Conservation (phyloP, 2,797 vertebrate genomes). For the Echiichthys vipera region DNA sequence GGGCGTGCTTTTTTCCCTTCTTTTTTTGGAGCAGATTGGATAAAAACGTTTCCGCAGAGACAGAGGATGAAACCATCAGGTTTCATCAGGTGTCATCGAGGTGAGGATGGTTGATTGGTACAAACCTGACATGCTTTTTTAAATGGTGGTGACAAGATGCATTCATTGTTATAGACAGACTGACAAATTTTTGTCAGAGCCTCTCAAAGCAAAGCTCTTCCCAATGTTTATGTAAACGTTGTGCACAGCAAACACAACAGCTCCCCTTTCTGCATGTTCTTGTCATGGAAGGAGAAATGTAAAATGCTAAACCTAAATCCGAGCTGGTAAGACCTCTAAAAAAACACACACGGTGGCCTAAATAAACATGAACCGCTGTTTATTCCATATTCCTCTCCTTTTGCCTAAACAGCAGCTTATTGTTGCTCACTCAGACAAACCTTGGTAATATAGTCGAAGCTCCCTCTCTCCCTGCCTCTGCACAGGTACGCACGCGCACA, state of each 20-base stretch:
- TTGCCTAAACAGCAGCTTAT: slow-evolving; percentile 68
- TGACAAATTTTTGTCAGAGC: slow-evolving; percentile 1
- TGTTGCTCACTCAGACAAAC: slow-evolving; percentile 75
- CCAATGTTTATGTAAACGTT: not conserved
- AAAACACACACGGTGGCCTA: slow-evolving; percentile 32
- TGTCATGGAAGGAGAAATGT: not conserved
- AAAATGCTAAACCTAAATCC: slow-evolving; percentile 8
- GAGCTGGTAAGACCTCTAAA: slow-evolving; percentile 22
- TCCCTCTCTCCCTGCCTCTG: not conserved
- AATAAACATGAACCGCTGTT: slow-evolving; percentile 47
- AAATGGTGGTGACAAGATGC: slow-evolving; percentile 19
- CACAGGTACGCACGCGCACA: slow-evolving; percentile 10
- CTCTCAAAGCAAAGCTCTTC: slow-evolving; percentile 15
- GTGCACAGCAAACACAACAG: slow-evolving; percentile 27
- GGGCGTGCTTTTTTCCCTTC: not conserved
- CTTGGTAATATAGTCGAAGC: slow-evolving; percentile 56
- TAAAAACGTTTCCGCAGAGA: slow-evolving; percentile 21
- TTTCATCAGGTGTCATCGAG: slow-evolving; percentile 47
- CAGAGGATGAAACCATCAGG: slow-evolving; percentile 36
- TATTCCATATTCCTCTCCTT: slow-evolving; percentile 41
- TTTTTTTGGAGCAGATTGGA: slow-evolving; percentile 1
- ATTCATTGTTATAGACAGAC: slow-evolving; percentile 11
- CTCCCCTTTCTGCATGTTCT: slow-evolving; percentile 5
- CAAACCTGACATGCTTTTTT: slow-evolving; percentile 20
- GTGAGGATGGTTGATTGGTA: slow-evolving; percentile 39